Evolutionary conservation across 2,113 vertebrate species (phyloP), one percentile per base, ranked within the genome.

Genomic region (Pachycephala philippinensis): DNA sequence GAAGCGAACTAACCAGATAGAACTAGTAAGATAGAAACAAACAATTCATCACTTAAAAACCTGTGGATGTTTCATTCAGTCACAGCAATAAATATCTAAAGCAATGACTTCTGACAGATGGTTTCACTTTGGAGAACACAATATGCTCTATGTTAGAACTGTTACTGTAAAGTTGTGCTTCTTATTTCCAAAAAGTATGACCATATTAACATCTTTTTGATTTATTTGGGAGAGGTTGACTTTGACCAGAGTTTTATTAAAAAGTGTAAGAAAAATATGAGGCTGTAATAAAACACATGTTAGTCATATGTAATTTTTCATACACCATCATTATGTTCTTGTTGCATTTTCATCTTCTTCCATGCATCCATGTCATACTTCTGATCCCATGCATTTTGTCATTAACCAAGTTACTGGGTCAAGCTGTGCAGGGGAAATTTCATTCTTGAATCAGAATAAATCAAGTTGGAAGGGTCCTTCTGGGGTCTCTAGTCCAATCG

Each of bases 321-420:
- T 83, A n/a, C 17, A 66, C 7, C 6, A 6, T 45, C 14, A 60
- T 40, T 1, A 30, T 39, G 30, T 49, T 66, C 9, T 54, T 21
- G 2, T 24, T 79, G 10, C 20, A 9, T 40, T 79, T 28, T 76
- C 24, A 52, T 44, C 12, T 82, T 9, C 26, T 79, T 66, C 33
- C 1, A 0, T 63, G 23, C 10, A 66, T 4, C 6, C 4, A 4
- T 2, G 4, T 17, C 28, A 59, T 24, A 31, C 11, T 33, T 85
- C 17, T 17, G 14, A 63, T 78, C 15, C 23, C 22, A 4, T 31
- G 26, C 24, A 68, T 91, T 93, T 93, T 86, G 27, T 11, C 23
- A 13, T 65, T 84, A 47, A n/a, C 10, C 15, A 56, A 22, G 27
- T 27, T 66, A 39, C 16, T 9, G 16, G 49, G 15, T 37, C 33